These are phyloP conservation scores for Macrosiphum euphorbiae DNA, from an alignment of 2,888 invertebrate species.

Conservation along the genomic window DNA sequence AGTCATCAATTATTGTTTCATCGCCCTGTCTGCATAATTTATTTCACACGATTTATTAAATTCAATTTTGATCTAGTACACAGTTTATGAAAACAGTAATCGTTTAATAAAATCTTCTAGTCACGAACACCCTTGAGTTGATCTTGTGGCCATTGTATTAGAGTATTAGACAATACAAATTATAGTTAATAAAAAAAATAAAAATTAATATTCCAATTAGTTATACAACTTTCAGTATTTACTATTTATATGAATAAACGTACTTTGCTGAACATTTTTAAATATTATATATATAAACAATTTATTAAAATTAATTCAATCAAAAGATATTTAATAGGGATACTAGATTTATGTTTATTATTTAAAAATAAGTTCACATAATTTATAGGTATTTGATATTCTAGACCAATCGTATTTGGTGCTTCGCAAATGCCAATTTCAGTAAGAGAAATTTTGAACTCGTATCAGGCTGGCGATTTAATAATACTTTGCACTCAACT, in stretches of 20 bases:
- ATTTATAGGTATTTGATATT: background rate
- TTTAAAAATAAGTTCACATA: background rate
- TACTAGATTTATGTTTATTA: background rate
- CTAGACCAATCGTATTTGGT: background rate
- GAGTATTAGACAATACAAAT: background rate
- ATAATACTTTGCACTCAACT: background rate
- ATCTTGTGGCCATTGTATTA: background rate
- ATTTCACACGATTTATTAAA: background rate
- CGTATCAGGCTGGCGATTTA: background rate
- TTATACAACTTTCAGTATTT: no score
- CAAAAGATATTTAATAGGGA: background rate
- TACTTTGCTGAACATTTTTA: background rate
- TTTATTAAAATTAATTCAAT: background rate
- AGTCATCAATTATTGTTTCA: background rate
- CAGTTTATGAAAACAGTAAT: background rate
- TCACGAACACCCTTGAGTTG: slow-evolving; percentile 52
- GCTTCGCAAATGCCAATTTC: background rate
- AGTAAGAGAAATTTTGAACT: background rate
- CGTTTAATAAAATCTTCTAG: background rate
- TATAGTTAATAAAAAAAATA: background rate
- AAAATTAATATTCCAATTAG: background rate
- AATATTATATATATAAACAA: background rate
- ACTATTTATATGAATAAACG: background rate
- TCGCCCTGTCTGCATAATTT: background rate
- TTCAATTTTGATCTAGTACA: background rate